Evolutionary conservation across 35 echinoderm and acorn worm genomes (phyloP).

Genomic region (Acanthaster planci): DNA sequence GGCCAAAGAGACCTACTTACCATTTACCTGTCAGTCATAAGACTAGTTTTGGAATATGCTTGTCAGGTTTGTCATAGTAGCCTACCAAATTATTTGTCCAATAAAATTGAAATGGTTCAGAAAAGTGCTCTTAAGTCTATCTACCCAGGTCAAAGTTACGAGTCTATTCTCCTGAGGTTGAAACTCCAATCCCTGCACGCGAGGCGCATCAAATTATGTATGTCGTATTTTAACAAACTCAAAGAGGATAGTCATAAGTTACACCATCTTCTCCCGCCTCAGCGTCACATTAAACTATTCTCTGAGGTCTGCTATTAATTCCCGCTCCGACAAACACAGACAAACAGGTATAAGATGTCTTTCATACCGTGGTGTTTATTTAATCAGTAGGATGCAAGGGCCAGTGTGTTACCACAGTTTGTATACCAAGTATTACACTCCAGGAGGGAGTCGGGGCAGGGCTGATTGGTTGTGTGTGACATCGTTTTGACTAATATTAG

Average conservation of each 20-base stretch:
- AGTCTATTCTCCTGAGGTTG: conserved; percentile 11
- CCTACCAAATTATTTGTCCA: conserved; percentile 20
- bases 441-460: too few species aligned
- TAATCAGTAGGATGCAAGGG: conserved; percentile 17
- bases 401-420: too few species aligned
- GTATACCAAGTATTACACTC: too few species aligned
- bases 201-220: not conserved
- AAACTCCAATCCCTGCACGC: not conserved
- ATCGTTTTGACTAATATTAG: too few species aligned
- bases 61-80: conserved; percentile 9
- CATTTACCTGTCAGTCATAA: conserved; percentile 12
- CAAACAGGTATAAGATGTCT: conserved; percentile 3
- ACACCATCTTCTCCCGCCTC: not conserved
- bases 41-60: not conserved
- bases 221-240: conserved; percentile 2
- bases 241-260: not conserved
- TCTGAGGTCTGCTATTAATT: conserved; percentile 13
- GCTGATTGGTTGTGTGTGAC: too few species aligned
- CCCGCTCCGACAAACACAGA: not conserved
- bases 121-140: conserved; percentile 20
- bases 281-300: conserved; percentile 7
- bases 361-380: conserved; percentile 21
- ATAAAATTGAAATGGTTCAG: conserved; percentile 27
- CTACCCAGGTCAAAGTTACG: conserved; percentile 21
- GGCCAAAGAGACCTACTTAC: conserved; percentile 20